Conservation (phyloP, 2,888 invertebrate genomes). For the Nomada fucata region DNA sequence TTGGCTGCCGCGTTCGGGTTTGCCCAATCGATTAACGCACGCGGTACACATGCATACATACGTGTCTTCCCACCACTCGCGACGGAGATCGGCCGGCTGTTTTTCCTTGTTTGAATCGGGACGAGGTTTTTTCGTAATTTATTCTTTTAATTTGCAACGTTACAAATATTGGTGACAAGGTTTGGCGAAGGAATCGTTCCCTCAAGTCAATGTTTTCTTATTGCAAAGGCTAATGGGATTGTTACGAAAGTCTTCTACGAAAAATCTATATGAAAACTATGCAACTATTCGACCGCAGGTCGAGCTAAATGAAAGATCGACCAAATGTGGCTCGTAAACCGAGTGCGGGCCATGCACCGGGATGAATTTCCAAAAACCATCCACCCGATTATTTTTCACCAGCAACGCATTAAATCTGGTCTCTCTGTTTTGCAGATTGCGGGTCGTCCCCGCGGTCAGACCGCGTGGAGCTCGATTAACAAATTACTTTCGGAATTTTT, state of each 20-base stretch:
- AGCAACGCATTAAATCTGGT: conserved; percentile 23
- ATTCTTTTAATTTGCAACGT: neutral
- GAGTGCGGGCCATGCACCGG: neutral
- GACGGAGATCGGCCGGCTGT: too few relatives aligned
- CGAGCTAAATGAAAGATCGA: conserved; percentile 14
- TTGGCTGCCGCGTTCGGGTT: neutral
- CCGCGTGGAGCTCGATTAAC: conserved; percentile 23
- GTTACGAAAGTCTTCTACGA: too few relatives aligned
- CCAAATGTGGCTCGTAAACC: conserved; percentile 15
- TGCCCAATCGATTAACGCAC: conserved; percentile 21
- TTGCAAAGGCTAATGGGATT: too few relatives aligned
- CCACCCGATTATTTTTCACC: conserved; percentile 26
- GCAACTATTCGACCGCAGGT: neutral
- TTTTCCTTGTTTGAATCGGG: neutral
- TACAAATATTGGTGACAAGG: too few relatives aligned
- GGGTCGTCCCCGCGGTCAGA: conserved; percentile 27
- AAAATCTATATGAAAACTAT: too few relatives aligned
- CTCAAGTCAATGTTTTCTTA: too few relatives aligned
- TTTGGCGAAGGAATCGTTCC: too few relatives aligned
- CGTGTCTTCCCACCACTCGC: neutral
- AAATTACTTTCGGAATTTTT: conserved; percentile 5
- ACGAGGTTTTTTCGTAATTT: too few relatives aligned
- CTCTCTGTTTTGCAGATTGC: conserved; percentile 40
- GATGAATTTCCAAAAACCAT: conserved; percentile 45
- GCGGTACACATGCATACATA: neutral